Conservation (phyloP, 2,797 vertebrate species). For the Galagoides demidoff region DNA sequence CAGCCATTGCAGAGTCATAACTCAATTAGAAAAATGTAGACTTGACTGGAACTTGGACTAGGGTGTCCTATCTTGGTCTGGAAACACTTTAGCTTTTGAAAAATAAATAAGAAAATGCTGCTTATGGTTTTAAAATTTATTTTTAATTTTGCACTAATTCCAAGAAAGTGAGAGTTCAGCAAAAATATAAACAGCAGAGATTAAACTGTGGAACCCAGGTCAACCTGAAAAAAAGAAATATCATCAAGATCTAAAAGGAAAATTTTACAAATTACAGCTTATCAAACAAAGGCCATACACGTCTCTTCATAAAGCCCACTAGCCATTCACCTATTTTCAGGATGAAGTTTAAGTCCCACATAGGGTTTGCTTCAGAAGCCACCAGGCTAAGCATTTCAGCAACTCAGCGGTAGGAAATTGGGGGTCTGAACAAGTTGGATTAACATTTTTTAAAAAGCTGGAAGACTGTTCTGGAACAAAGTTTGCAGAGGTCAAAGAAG, state of each 20-base stretch:
- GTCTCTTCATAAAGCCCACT: background rate
- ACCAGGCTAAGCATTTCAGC: background rate
- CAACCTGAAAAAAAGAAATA: background rate
- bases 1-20: slow-evolving; percentile 13
- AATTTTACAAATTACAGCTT: background rate
- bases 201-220: background rate
- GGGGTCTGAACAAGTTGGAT: background rate
- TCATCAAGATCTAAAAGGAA: slow-evolving; percentile 43
- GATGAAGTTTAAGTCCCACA: background rate
- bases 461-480: background rate
- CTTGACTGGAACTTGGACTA: slow-evolving; percentile 53
- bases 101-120: slow-evolving; percentile 49
- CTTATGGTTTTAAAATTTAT: slow-evolving; percentile 18
- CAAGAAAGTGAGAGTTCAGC: background rate
- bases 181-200: background rate
- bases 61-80: background rate
- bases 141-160: slow-evolving; percentile 52
- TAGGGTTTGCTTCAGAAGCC: background rate
- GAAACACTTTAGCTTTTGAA: slow-evolving; percentile 60
- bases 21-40: slow-evolving; percentile 47
- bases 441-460: background rate
- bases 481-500: background rate
- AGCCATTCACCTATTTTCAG: background rate
- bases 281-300: background rate
- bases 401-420: background rate